Conservation (phyloP, 2,113 vertebrate genomes). For the Pterocles burchelli region DNA sequence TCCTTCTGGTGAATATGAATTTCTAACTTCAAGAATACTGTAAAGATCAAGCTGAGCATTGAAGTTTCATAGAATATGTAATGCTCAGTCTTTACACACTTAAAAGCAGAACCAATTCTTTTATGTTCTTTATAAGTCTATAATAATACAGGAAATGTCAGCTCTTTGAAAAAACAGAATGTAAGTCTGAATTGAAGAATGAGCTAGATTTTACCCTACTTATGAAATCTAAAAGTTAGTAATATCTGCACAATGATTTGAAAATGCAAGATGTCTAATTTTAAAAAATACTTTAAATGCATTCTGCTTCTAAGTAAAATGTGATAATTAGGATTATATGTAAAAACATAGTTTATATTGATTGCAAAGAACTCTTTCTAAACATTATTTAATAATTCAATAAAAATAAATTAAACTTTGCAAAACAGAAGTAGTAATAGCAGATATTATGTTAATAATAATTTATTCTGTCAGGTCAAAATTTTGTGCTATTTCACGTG, state of each 20-base stretch:
- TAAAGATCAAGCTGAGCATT: not conserved
- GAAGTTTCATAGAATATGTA: not conserved
- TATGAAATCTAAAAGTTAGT: not conserved
- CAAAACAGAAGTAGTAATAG: not conserved
- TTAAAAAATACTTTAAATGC: not conserved
- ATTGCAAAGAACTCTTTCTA: not conserved
- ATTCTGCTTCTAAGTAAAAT: not conserved
- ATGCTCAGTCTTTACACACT: not conserved
- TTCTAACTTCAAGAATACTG: not conserved
- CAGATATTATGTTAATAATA: not conserved
- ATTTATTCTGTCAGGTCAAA: not conserved
- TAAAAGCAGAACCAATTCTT: not conserved
- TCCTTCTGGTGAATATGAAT: not conserved
- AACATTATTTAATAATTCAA: not conserved
- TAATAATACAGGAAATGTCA: not conserved
- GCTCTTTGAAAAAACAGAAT: not conserved
- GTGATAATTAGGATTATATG: not conserved
- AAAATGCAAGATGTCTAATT: not conserved
- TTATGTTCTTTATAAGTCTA: not conserved
- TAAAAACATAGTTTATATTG: not conserved
- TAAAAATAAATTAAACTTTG: not conserved
- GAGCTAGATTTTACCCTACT: not conserved
- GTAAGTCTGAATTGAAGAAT: not conserved
- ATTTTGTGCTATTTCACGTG: not conserved
- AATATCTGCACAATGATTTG: not conserved